phyloP scores from a whole-genome alignment of 1,140 invertebrate species.

The Zaprionus nigranus region DNA sequence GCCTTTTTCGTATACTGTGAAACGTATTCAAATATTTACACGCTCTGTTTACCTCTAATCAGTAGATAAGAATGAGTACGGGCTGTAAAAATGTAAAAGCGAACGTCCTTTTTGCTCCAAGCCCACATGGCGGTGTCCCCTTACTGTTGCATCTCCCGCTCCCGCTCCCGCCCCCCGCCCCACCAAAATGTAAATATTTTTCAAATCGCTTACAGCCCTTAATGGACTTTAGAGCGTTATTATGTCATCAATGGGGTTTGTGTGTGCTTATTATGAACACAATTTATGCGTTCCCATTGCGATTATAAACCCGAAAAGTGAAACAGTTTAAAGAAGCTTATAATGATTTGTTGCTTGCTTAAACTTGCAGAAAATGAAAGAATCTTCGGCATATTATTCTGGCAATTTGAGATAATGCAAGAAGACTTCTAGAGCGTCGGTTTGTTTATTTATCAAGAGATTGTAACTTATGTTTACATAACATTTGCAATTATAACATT shows the following conservation, averaged over 20 bases:
- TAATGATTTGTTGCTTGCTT: background rate
- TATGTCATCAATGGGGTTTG: constrained; percentile 49
- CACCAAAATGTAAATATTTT: constrained; percentile 42
- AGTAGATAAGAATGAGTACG: constrained; percentile 65
- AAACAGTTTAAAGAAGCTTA: constrained; percentile 8
- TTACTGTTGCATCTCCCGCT: background rate
- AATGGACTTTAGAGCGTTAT: constrained; percentile 43
- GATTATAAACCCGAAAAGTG: constrained; percentile 8
- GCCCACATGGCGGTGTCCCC: constrained; percentile 46
- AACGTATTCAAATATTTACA: constrained; percentile 70
- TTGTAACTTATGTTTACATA: too few relatives aligned
- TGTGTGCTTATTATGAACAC: constrained; percentile 17
- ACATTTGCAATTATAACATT: too few relatives aligned
- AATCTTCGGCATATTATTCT: too few relatives aligned
- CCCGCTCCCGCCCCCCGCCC: background rate
- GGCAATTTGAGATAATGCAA: too few relatives aligned
- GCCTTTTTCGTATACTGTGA: constrained; percentile 51
- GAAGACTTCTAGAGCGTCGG: too few relatives aligned
- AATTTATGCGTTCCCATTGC: constrained; percentile 2
- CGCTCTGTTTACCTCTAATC: constrained; percentile 77
- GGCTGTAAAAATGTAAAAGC: constrained; percentile 14
- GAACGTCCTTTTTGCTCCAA: constrained; percentile 3
- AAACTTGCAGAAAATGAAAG: background rate
- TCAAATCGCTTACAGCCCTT: constrained; percentile 32
- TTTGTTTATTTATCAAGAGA: too few relatives aligned